Conservation (phyloP, 2,113 vertebrate species). For the Peromyscus polionotus region DNA sequence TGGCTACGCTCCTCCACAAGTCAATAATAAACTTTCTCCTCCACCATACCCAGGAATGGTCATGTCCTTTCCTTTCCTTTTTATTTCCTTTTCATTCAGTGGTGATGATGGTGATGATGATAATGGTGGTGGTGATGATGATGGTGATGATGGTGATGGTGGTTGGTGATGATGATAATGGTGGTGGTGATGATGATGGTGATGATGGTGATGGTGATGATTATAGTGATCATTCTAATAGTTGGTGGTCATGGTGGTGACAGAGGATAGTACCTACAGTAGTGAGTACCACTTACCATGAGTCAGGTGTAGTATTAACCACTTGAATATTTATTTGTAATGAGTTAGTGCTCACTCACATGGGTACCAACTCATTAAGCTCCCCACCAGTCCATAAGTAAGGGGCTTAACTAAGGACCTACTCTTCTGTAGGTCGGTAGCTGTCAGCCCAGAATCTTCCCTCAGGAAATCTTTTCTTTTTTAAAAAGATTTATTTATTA, state of each 20-base stretch:
- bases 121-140: accelerated
- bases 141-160: neutral
- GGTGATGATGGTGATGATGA: neutral
- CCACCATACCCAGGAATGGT: too few relatives aligned
- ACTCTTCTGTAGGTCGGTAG: neutral
- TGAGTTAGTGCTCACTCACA: too few relatives aligned
- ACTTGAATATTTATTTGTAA: neutral
- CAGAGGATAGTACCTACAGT: neutral
- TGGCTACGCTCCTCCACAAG: neutral
- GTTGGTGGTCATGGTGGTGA: neutral
- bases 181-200: accelerated
- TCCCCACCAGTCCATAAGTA: too few relatives aligned
- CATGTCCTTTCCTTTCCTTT: neutral
- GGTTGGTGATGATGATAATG: neutral
- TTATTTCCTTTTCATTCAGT: neutral
- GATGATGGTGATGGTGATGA: accelerated
- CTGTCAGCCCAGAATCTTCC: neutral
- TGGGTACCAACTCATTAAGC: neutral
- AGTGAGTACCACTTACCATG: neutral
- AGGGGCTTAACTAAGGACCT: neutral
- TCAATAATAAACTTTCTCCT: neutral
- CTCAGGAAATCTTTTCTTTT: neutral
- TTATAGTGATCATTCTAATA: too few relatives aligned
- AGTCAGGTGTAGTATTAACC: neutral
- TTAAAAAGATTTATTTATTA: too few relatives aligned